phyloP scores from a whole-genome alignment of 2,888 invertebrate species.

The Lasioglossum zephyrum region DNA sequence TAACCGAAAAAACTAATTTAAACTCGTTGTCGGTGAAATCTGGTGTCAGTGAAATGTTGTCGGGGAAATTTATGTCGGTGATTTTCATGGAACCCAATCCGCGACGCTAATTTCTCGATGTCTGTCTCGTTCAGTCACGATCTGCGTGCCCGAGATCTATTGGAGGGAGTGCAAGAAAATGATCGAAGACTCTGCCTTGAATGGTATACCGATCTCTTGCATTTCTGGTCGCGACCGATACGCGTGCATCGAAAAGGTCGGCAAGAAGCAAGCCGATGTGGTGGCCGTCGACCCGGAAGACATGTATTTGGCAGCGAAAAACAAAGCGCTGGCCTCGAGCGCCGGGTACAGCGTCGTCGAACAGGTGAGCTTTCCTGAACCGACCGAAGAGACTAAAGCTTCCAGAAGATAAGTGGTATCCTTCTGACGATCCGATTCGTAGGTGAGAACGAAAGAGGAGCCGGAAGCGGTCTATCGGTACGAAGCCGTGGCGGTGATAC shows the following conservation, averaged over 20 bases:
- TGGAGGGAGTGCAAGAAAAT: constrained; percentile 88
- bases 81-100: too few relatives aligned
- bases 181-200: constrained; percentile 87
- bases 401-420: background rate
- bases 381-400: background rate
- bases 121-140: constrained; percentile 86
- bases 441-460: constrained; percentile 90
- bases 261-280: constrained; percentile 92
- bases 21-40: too few relatives aligned
- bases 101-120: background rate
- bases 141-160: constrained; percentile 90
- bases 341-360: constrained; percentile 78
- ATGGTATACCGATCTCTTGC: constrained; percentile 87
- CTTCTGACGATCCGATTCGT: background rate
- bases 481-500: constrained; percentile 92
- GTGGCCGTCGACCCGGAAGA: constrained; percentile 94
- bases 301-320: constrained; percentile 92
- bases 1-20: too few relatives aligned
- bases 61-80: too few relatives aligned
- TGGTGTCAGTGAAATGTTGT: too few relatives aligned
- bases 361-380: constrained; percentile 68
- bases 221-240: constrained; percentile 90
- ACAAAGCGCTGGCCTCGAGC: constrained; percentile 68
- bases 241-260: constrained; percentile 91
- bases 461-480: constrained; percentile 89